phyloP scores from a whole-genome alignment of 2,888 invertebrate species.

The Acrocyrtus sp. region DNA sequence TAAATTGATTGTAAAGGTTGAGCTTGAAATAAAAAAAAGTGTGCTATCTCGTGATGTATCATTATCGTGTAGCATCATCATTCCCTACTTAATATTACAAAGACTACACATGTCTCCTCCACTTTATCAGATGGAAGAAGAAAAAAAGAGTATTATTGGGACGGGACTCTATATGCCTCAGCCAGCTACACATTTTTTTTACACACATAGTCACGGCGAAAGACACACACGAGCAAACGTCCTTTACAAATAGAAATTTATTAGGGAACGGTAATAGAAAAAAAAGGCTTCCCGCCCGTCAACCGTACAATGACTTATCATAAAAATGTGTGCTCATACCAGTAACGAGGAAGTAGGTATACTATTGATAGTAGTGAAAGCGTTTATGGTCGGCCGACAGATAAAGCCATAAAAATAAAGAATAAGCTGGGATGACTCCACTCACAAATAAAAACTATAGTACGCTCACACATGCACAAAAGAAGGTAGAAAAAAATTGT shows the following conservation, averaged over 20 bases:
- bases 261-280: too few species aligned
- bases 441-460: too few species aligned
- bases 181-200: neutral
- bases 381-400: neutral
- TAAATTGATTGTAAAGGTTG: neutral
- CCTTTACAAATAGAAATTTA: neutral
- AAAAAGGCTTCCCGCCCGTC: neutral
- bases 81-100: neutral
- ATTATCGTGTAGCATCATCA: neutral
- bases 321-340: neutral
- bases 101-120: neutral
- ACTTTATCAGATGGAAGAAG: neutral
- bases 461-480: too few species aligned
- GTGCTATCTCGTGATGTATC: neutral
- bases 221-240: neutral
- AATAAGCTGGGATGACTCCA: neutral
- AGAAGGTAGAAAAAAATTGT: too few species aligned
- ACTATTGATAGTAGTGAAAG: neutral
- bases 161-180: too few species aligned
- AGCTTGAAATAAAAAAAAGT: neutral
- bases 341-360: neutral
- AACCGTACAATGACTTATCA: neutral
- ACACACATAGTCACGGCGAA: neutral
- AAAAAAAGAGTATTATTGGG: too few species aligned
- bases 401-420: neutral